Conservation (phyloP, 2,113 vertebrate genomes). For the Haliaeetus leucogaster region DNA sequence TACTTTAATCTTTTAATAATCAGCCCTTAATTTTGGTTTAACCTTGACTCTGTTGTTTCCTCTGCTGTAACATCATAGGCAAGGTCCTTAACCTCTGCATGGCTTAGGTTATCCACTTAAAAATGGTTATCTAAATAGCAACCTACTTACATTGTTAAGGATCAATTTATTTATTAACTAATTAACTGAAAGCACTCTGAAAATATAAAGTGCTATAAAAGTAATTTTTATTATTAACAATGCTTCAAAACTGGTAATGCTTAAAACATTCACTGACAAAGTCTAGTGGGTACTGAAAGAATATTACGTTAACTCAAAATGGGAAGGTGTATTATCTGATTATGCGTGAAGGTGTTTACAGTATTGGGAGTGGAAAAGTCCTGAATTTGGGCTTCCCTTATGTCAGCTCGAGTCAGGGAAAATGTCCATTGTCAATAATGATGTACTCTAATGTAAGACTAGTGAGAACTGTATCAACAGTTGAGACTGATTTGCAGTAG, state of each 20-base stretch:
- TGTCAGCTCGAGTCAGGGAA: not conserved
- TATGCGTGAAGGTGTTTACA: rapidly evolving
- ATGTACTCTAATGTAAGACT: rapidly evolving
- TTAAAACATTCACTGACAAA: not conserved
- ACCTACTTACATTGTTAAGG: not conserved
- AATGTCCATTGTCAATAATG: not conserved
- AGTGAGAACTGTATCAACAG: not conserved
- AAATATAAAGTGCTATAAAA: not conserved
- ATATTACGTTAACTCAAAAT: not conserved
- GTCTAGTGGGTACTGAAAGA: not conserved
- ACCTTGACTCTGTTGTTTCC: not conserved
- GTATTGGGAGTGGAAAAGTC: rapidly evolving
- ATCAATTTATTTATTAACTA: not conserved
- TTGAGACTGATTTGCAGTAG: not conserved
- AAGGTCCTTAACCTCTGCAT: not conserved
- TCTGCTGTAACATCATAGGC: not conserved
- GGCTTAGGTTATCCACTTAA: not conserved
- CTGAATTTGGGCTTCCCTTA: not conserved
- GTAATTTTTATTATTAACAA: not conserved
- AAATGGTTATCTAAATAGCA: not conserved
- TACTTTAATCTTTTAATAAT: not conserved
- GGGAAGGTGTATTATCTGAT: not conserved
- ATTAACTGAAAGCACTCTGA: not conserved
- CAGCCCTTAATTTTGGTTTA: not conserved
- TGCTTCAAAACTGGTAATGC: not conserved